phyloP scores from a whole-genome alignment of 2,113 vertebrate species.

The Callithrix jacchus region DNA sequence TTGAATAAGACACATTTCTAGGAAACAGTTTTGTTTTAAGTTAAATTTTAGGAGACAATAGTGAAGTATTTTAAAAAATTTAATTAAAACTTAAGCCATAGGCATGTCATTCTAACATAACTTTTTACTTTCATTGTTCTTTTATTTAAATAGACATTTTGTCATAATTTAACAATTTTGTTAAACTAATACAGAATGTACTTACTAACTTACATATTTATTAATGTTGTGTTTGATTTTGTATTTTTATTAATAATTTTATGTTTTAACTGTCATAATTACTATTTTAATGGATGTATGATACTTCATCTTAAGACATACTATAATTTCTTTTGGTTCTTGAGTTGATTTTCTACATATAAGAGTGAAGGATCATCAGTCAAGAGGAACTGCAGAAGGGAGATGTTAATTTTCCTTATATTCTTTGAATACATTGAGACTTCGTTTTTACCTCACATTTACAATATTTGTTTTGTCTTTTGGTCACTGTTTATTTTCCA shows the following conservation, averaged over 20 bases:
- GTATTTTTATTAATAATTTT: not conserved
- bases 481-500: not conserved
- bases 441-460: slow-evolving; percentile 14
- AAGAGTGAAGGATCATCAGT: not conserved
- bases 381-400: not conserved
- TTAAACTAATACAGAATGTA: not conserved
- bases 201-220: not conserved
- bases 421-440: not conserved
- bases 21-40: not conserved
- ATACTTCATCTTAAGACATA: not conserved
- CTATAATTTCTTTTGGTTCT: not conserved
- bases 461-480: not conserved
- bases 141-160: not conserved
- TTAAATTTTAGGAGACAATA: not conserved
- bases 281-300: not conserved
- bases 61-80: not conserved
- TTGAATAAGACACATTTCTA: not conserved
- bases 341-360: not conserved
- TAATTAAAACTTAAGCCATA: not conserved
- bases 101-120: not conserved
- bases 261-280: not conserved
- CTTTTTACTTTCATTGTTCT: not conserved
- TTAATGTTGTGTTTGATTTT: not conserved
- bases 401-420: not conserved
- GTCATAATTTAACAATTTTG: not conserved